phyloP scores from a whole-genome alignment of 2,888 invertebrate species.

The Parnassius apollo region DNA sequence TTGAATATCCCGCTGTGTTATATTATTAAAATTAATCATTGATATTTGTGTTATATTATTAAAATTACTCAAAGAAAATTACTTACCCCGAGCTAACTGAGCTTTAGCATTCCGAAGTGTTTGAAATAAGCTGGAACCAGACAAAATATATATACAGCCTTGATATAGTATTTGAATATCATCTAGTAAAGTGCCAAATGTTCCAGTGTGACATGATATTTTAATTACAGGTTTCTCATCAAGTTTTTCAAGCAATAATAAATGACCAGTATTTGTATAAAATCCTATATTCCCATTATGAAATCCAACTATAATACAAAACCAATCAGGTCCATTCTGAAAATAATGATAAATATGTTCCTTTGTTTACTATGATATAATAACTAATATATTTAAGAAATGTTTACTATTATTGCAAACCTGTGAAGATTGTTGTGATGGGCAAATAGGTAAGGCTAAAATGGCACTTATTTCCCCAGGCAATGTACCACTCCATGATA shows the following conservation, averaged over 20 bases:
- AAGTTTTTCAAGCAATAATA: slow-evolving; percentile 90
- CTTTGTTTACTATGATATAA: not conserved
- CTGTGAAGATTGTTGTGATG: slow-evolving; percentile 73
- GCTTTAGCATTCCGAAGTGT: slow-evolving; percentile 89
- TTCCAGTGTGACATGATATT: slow-evolving; percentile 88
- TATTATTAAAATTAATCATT: no score
- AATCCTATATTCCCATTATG: slow-evolving; percentile 92
- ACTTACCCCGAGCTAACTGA: slow-evolving; percentile 88
- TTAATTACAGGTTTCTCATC: slow-evolving; percentile 90
- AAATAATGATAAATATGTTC: slow-evolving; percentile 21
- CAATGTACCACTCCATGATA: slow-evolving; percentile 74
- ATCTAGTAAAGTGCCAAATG: slow-evolving; percentile 78
- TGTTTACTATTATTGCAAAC: slow-evolving; percentile 36
- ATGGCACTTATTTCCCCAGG: slow-evolving; percentile 61
- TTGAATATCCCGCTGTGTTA: no score
- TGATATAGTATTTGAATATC: slow-evolving; percentile 89
- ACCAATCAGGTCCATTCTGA: slow-evolving; percentile 93
- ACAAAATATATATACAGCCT: slow-evolving; percentile 86
- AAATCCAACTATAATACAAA: slow-evolving; percentile 93
- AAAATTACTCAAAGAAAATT: no score
- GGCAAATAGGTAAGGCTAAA: slow-evolving; percentile 65
- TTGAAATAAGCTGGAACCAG: slow-evolving; percentile 89
- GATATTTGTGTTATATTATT: no score
- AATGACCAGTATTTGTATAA: slow-evolving; percentile 92
- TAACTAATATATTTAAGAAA: not conserved